Evolutionary conservation across 2,797 vertebrate species (phyloP).

Genomic region (Buphagus erythrorhynchus): DNA sequence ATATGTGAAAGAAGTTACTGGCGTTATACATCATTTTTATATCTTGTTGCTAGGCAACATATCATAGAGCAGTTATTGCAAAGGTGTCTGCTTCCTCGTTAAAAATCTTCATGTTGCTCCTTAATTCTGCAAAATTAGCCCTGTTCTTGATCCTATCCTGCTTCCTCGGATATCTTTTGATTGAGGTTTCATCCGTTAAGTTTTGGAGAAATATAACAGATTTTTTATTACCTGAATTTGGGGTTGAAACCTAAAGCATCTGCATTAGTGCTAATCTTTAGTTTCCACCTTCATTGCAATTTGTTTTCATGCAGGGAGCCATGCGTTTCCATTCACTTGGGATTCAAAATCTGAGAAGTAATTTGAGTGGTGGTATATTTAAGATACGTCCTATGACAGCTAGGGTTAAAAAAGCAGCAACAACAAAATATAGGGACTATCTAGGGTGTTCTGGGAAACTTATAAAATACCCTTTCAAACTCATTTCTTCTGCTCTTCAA

Average conservation of each 20-base stretch:
- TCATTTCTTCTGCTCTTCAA: not conserved
- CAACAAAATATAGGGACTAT: not conserved
- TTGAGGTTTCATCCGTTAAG: slow-evolving; percentile 63
- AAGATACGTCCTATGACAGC: not conserved
- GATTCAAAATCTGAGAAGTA: slow-evolving; percentile 26
- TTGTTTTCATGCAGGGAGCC: slow-evolving; percentile 60
- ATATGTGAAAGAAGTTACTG: slow-evolving; percentile 76
- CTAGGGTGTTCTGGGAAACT: not conserved
- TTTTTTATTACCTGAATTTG: slow-evolving; percentile 44
- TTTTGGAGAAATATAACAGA: slow-evolving; percentile 28
- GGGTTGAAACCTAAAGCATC: slow-evolving; percentile 30
- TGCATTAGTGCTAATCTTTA: slow-evolving; percentile 45
- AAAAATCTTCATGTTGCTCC: slow-evolving; percentile 72
- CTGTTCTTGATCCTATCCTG: slow-evolving; percentile 71
- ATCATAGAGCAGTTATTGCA: slow-evolving; percentile 72
- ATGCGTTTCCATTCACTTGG: not conserved
- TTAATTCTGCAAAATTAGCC: slow-evolving; percentile 81
- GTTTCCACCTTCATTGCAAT: slow-evolving; percentile 29
- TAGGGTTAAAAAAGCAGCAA: not conserved
- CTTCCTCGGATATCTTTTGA: slow-evolving; percentile 66
- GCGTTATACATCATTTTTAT: slow-evolving; percentile 79
- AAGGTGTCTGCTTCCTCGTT: slow-evolving; percentile 74
- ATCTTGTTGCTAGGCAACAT: slow-evolving; percentile 81
- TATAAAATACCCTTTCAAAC: slow-evolving; percentile 5
- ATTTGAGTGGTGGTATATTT: slow-evolving; percentile 17